A percentile compares a stretch with the other conserved stretches of the same genome.
Evolutionary conservation across 2,113 vertebrate species (phyloP).

Genomic region (Grantiella picta): DNA sequence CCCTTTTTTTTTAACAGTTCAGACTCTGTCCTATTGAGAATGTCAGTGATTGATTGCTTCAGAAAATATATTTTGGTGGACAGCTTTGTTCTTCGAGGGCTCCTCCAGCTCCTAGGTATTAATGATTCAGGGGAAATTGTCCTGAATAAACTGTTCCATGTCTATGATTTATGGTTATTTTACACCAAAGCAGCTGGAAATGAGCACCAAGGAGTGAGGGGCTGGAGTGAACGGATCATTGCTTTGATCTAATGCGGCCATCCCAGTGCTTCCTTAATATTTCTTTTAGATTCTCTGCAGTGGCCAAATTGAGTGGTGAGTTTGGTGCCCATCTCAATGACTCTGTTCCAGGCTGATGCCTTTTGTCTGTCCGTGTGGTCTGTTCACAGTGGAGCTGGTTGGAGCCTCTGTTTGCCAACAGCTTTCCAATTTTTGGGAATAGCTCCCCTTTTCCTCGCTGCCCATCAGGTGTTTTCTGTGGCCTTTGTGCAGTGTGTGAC

Average conservation of each 20-base stretch:
- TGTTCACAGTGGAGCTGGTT: rapidly evolving
- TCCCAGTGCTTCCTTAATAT: neutral
- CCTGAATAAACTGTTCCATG: neutral
- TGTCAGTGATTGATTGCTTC: neutral
- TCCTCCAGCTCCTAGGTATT: neutral
- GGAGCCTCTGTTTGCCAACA: neutral
- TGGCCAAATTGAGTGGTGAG: neutral
- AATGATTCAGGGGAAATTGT: neutral
- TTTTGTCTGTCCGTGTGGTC: neutral
- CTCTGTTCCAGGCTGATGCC: neutral
- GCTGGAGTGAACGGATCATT: neutral
- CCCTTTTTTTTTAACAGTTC: neutral
- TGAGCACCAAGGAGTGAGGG: neutral
- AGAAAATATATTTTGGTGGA: neutral
- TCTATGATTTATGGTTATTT: neutral
- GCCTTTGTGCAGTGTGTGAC: neutral
- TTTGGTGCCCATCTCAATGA: neutral
- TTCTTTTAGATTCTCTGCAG: neutral
- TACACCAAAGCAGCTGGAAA: neutral
- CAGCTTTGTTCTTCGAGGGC: neutral
- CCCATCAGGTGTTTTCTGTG: neutral
- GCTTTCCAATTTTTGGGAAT: neutral
- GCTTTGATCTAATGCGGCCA: neutral
- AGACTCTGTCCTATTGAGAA: neutral
- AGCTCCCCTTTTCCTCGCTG: neutral